phyloP scores from a whole-genome alignment of 2,888 invertebrate species.

The Ennomos fuscantarius region DNA sequence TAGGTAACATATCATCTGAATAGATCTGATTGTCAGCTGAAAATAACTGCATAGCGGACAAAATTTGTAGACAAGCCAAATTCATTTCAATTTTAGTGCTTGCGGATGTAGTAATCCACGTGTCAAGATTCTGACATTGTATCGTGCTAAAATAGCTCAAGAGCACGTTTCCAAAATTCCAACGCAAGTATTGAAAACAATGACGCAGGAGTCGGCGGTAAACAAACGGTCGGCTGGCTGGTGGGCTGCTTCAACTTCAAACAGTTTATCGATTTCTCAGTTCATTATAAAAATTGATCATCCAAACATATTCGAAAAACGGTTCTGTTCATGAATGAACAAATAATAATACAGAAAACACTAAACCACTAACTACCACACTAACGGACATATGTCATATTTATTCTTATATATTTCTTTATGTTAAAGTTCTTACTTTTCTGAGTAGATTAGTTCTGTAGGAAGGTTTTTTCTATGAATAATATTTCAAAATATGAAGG shows the following conservation, averaged over 20 bases:
- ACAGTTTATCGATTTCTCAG: slow-evolving; percentile 24
- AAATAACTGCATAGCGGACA: neutral
- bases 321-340: neutral
- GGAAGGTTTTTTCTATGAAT: no score
- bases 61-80: slow-evolving; percentile 32
- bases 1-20: no score
- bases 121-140: slow-evolving; percentile 55
- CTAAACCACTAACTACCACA: no score
- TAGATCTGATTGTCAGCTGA: neutral
- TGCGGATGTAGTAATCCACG: slow-evolving; percentile 49
- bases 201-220: slow-evolving; percentile 32
- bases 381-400: no score
- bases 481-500: no score
- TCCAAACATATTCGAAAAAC: slow-evolving; percentile 15
- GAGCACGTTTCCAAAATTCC: slow-evolving; percentile 46
- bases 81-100: slow-evolving; percentile 45
- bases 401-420: no score
- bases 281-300: slow-evolving; percentile 27
- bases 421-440: no score
- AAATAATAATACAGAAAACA: no score
- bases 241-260: slow-evolving; percentile 11
- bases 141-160: slow-evolving; percentile 55
- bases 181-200: slow-evolving; percentile 46
- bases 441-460: no score
- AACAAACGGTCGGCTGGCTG: slow-evolving; percentile 19